These are phyloP conservation scores for Pseudococcus jackbeardsleyi DNA, from an alignment of 2,888 invertebrate genomes.

Conservation along the genomic window DNA sequence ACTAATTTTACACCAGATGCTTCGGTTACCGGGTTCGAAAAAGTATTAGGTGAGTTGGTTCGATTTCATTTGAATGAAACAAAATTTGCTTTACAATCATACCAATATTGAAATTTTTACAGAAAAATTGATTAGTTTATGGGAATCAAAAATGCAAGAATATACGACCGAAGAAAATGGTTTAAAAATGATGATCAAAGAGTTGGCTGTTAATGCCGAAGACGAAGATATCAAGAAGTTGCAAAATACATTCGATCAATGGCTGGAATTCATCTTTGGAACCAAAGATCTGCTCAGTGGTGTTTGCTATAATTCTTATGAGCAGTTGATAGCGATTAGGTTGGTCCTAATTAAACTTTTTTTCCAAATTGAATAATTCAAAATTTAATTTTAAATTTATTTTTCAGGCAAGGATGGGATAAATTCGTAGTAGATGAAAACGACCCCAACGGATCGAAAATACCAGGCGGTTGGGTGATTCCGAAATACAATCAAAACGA, in stretches of 20 bases:
- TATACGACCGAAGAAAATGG: slow-evolving; percentile 59
- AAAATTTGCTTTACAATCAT: too few species aligned
- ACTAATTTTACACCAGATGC: not conserved
- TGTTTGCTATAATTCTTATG: slow-evolving; percentile 2
- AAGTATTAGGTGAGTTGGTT: not conserved
- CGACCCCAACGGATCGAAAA: not conserved
- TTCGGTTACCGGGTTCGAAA: slow-evolving; percentile 13
- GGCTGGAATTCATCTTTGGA: slow-evolving; percentile 50
- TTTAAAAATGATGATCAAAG: slow-evolving; percentile 57
- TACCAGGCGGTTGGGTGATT: slow-evolving; percentile 58
- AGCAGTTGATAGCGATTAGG: slow-evolving; percentile 52
- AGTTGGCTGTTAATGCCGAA: slow-evolving; percentile 41
- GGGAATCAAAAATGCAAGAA: slow-evolving; percentile 55
- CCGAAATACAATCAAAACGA: slow-evolving; percentile 23
- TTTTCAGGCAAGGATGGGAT: slow-evolving; percentile 59
- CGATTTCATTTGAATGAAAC: too few species aligned
- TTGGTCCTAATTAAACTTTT: not conserved
- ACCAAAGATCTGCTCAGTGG: not conserved
- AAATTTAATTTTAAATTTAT: not conserved
- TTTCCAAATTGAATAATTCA: not conserved
- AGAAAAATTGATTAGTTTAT: slow-evolving; percentile 56
- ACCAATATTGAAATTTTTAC: not conserved
- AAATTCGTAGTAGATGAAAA: slow-evolving; percentile 53
- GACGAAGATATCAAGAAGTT: slow-evolving; percentile 1
- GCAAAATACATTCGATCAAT: slow-evolving; percentile 31